These are phyloP conservation scores for Sebastes reedi DNA, from an alignment of 2,797 vertebrate species.

Conservation along the genomic window DNA sequence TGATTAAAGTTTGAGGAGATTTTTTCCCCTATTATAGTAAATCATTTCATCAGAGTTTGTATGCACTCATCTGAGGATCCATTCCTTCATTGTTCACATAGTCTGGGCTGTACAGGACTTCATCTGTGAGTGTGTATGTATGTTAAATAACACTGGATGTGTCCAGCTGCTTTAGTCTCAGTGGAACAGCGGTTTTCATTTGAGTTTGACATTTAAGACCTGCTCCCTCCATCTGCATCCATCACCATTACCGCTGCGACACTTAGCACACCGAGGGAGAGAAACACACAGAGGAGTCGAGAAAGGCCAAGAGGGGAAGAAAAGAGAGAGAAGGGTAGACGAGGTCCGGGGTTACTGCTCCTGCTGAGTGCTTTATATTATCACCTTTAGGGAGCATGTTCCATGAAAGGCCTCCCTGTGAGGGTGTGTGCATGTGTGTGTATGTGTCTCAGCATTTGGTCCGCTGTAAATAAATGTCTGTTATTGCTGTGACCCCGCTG, in stretches of 20 bases:
- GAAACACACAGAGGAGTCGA: background rate
- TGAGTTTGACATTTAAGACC: constrained; percentile 75
- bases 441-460: constrained; percentile 44
- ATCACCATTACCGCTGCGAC: constrained; percentile 68
- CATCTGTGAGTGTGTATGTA: background rate
- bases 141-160: constrained; percentile 52
- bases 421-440: constrained; percentile 3
- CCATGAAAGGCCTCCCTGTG: constrained; percentile 51
- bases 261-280: constrained; percentile 45
- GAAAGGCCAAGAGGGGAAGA: constrained; percentile 35
- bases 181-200: constrained; percentile 69
- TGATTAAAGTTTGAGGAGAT: background rate
- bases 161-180: constrained; percentile 64
- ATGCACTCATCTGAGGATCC: background rate
- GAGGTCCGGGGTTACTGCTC: constrained; percentile 50
- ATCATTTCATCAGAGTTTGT: background rate
- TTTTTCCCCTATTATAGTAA: background rate
- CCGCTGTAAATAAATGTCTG: constrained; percentile 74
- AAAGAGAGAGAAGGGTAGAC: constrained; percentile 10
- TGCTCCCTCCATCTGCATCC: constrained; percentile 70
- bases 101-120: background rate
- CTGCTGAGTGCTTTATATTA: constrained; percentile 70
- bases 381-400: constrained; percentile 65
- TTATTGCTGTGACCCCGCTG: constrained; percentile 63
- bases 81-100: background rate